These are phyloP conservation scores for Sebastes oblongus DNA, from an alignment of 2,797 vertebrate species.

Conservation along the genomic window DNA sequence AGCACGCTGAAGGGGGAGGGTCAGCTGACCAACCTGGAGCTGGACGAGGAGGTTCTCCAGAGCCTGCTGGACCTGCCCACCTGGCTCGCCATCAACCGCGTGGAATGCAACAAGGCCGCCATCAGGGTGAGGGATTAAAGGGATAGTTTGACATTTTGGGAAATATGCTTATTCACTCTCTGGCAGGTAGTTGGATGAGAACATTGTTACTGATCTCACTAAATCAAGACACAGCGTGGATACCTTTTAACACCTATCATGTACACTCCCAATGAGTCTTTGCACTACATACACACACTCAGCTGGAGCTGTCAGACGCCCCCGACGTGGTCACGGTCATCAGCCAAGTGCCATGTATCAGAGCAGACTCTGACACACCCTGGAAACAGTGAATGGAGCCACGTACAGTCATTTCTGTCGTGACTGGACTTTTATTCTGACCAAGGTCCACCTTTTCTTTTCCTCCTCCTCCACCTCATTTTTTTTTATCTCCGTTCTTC, in stretches of 20 bases:
- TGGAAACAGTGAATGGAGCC: slow-evolving; percentile 60
- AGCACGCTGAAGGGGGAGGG: slow-evolving; percentile 97
- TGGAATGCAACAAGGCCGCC: slow-evolving; percentile 97
- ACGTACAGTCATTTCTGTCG: not conserved
- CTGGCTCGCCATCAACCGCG: slow-evolving; percentile 97
- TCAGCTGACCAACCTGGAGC: slow-evolving; percentile 95
- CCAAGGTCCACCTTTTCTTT: slow-evolving; percentile 35
- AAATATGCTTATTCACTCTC: not conserved
- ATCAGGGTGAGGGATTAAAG: slow-evolving; percentile 88
- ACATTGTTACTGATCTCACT: not conserved
- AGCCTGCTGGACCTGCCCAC: slow-evolving; percentile 97
- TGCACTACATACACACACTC: not conserved
- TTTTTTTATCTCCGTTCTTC: not conserved
- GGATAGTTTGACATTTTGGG: not conserved
- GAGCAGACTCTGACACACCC: slow-evolving; percentile 51
- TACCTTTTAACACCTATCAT: not conserved
- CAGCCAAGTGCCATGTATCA: slow-evolving; percentile 1
- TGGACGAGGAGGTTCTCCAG: slow-evolving; percentile 98
- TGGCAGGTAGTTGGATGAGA: not conserved
- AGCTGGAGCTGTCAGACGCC: not conserved
- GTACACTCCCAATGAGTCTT: not conserved
- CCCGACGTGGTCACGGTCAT: not conserved
- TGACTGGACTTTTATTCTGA: slow-evolving; percentile 42
- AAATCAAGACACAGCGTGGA: not conserved
- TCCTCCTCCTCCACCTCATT: not conserved